phyloP scores from a whole-genome alignment of 2,797 vertebrate species.

The Sternarchorhynchus goeldii region DNA sequence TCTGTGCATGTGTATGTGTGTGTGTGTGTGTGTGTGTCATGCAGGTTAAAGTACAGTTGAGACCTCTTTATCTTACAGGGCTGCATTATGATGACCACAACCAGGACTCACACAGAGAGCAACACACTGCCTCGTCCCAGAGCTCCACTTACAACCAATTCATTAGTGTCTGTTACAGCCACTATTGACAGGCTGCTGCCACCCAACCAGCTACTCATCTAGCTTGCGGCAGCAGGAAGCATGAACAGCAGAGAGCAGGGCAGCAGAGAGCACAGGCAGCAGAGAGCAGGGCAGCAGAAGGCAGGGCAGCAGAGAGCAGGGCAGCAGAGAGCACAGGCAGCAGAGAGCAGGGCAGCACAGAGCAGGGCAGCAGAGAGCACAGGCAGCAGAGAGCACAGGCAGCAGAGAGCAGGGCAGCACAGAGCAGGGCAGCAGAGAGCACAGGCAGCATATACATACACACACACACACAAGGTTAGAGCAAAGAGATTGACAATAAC shows the following conservation, averaged over 20 bases:
- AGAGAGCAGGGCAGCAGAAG: neutral
- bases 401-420: too few relatives aligned
- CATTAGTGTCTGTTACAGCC: constrained; percentile 77
- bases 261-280: too few relatives aligned
- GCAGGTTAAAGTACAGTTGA: constrained; percentile 23
- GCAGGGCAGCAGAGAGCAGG: too few relatives aligned
- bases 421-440: neutral
- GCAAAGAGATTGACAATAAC: constrained; percentile 35
- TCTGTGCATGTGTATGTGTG: constrained; percentile 2
- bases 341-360: too few relatives aligned
- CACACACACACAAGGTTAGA: constrained; percentile 16
- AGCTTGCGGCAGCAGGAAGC: constrained; percentile 61
- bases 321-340: neutral
- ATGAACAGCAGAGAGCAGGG: constrained; percentile 33
- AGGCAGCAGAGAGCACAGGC: too few relatives aligned
- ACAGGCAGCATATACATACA: neutral
- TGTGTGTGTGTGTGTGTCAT: constrained; percentile 7
- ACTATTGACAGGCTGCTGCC: constrained; percentile 76
- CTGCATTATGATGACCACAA: constrained; percentile 31
- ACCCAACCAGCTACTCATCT: constrained; percentile 71
- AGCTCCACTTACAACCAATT: constrained; percentile 75
- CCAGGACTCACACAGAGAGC: constrained; percentile 42
- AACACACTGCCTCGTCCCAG: constrained; percentile 46
- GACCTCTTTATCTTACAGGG: constrained; percentile 36
- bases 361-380: neutral